phyloP scores from a whole-genome alignment of 1,140 invertebrate genomes.

The Drosophila chauvacae region DNA sequence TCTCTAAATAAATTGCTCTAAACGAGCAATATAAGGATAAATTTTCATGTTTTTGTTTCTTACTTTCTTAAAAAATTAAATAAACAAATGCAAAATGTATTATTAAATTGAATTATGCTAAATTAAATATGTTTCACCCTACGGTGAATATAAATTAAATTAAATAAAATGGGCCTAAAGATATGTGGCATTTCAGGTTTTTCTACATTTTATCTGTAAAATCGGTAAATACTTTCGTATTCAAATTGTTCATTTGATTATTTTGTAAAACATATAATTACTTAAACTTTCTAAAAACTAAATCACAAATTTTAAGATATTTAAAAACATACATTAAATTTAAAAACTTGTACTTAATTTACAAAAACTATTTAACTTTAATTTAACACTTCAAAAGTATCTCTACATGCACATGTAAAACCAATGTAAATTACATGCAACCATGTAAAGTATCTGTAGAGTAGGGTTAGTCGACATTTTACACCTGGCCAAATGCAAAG shows the following conservation, averaged over 20 bases:
- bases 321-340: background rate
- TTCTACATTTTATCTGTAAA: background rate
- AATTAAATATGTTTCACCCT: no score
- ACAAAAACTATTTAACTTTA: background rate
- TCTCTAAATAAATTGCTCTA: no score
- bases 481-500: constrained; percentile 9
- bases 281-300: background rate
- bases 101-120: no score
- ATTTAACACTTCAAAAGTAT: background rate
- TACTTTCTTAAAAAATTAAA: no score
- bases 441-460: constrained; percentile 3
- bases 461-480: background rate
- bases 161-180: background rate
- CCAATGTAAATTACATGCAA: background rate
- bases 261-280: background rate
- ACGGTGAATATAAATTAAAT: no score
- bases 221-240: no score
- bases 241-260: background rate
- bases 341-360: background rate
- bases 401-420: background rate
- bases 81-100: no score
- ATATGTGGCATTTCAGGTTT: background rate
- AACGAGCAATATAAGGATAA: no score
- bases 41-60: no score
- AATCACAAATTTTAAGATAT: no score